Percentiles rank a stretch among this genome's conserved stretches.
phyloP scores from a whole-genome alignment of 2,113 vertebrate genomes.

The Mungos mungo region DNA sequence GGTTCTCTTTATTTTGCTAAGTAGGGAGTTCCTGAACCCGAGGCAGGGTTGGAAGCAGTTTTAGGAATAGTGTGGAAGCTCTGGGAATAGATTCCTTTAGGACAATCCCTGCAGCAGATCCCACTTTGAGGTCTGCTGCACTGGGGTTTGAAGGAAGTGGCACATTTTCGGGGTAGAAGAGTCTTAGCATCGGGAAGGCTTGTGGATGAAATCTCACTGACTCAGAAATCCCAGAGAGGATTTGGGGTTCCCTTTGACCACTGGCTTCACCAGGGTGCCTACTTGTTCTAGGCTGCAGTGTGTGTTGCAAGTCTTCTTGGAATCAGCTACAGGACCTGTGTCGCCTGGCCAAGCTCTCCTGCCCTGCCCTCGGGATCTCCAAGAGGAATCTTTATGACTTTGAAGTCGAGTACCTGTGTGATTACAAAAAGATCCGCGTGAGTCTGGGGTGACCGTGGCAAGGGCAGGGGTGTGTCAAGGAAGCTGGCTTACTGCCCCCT shows the following conservation, averaged over 20 bases:
- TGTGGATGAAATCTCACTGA: background rate
- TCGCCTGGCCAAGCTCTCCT: slow-evolving; percentile 84
- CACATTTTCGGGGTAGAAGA: background rate
- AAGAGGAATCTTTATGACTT: slow-evolving; percentile 88
- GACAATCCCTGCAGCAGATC: background rate
- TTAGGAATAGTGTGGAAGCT: slow-evolving; percentile 8
- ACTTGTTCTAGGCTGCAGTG: slow-evolving; percentile 83
- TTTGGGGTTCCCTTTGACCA: background rate
- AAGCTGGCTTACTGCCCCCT: background rate
- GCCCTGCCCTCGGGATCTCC: slow-evolving; percentile 85
- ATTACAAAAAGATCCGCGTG: slow-evolving; percentile 88
- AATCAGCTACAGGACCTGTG: slow-evolving; percentile 88
- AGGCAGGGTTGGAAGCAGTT: background rate
- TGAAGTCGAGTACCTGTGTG: slow-evolving; percentile 93
- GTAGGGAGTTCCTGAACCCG: background rate
- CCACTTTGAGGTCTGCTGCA: background rate
- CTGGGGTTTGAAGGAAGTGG: background rate
- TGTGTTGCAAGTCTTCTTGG: slow-evolving; percentile 87
- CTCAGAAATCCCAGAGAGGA: background rate
- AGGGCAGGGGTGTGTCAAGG: background rate
- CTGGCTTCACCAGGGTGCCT: background rate
- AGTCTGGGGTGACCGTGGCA: slow-evolving; percentile 53
- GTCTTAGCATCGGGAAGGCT: background rate
- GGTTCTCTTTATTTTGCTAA: slow-evolving; percentile 64
- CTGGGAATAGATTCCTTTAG: slow-evolving; percentile 14